Evolutionary conservation across 1,140 invertebrate genomes (phyloP).

Genomic region (Artemia franciscana): DNA sequence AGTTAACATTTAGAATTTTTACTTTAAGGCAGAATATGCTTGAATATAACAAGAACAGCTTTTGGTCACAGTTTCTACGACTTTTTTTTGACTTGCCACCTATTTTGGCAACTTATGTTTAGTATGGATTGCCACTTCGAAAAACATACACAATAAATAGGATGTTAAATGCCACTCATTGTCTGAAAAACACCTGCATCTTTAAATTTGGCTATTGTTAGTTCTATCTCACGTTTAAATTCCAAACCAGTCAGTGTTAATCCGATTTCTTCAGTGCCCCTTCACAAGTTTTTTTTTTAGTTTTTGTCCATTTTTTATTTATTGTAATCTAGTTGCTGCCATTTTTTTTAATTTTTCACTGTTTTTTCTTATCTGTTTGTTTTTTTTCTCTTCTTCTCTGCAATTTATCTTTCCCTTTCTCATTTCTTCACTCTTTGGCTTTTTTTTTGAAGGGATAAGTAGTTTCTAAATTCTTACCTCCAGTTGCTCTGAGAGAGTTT

Average conservation of each 20-base stretch:
- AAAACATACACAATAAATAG: neutral
- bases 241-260: neutral
- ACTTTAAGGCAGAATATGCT: too few relatives aligned
- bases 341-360: neutral
- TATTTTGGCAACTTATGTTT: too few relatives aligned
- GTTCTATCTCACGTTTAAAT: neutral
- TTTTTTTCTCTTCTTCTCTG: neutral
- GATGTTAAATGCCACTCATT: neutral
- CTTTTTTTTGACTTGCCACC: too few relatives aligned
- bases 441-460: constrained; percentile 1
- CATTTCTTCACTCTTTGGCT: neutral
- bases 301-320: too few relatives aligned
- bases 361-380: neutral
- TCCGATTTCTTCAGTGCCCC: neutral
- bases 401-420: neutral
- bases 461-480: constrained; percentile 2
- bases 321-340: neutral
- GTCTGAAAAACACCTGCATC: neutral
- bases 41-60: too few relatives aligned
- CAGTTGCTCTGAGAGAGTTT: neutral
- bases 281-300: neutral
- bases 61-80: too few relatives aligned
- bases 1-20: too few relatives aligned
- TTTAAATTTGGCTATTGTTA: neutral
- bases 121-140: too few relatives aligned